Evolutionary conservation across 2,113 vertebrate species (phyloP).

Genomic region (Puma concolor): DNA sequence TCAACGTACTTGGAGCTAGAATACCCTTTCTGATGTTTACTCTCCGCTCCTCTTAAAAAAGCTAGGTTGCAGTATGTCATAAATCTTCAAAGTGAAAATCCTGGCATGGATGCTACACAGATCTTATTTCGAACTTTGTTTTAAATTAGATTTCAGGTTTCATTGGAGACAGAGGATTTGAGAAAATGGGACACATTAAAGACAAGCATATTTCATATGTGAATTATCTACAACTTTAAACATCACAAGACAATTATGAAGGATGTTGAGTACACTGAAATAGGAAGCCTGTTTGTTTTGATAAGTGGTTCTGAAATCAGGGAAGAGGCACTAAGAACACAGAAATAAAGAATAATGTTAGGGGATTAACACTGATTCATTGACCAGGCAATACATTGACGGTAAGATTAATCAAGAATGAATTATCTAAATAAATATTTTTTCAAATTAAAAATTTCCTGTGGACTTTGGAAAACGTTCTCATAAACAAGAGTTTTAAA

Average conservation of each 20-base stretch:
- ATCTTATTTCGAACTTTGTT: conserved; percentile 68
- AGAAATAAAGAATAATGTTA: neutral
- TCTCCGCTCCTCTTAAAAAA: conserved; percentile 28
- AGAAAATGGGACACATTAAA: conserved; percentile 29
- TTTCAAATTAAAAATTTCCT: conserved; percentile 7
- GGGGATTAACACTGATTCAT: neutral
- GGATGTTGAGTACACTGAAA: neutral
- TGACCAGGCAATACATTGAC: neutral
- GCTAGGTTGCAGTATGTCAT: neutral
- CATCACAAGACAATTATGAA: conserved; percentile 58
- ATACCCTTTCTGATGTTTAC: conserved; percentile 41
- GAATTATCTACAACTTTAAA: conserved; percentile 59
- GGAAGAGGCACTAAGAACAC: neutral
- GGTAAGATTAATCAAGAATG: neutral
- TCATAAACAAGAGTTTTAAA: neutral
- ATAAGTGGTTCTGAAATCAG: conserved; percentile 41
- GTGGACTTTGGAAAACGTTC: neutral
- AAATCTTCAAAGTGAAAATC: conserved; percentile 60
- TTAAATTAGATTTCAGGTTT: conserved; percentile 70
- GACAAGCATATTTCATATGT: conserved; percentile 24
- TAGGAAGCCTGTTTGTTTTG: conserved; percentile 38
- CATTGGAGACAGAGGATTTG: conserved; percentile 18
- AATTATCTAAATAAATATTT: neutral
- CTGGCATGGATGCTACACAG: neutral
- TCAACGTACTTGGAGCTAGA: neutral